Percentiles rank a stretch among this genome's conserved stretches.
These are phyloP conservation scores for Ginglymostoma cirratum DNA, from an alignment of 2,113 vertebrate genomes.

Conservation along the genomic window DNA sequence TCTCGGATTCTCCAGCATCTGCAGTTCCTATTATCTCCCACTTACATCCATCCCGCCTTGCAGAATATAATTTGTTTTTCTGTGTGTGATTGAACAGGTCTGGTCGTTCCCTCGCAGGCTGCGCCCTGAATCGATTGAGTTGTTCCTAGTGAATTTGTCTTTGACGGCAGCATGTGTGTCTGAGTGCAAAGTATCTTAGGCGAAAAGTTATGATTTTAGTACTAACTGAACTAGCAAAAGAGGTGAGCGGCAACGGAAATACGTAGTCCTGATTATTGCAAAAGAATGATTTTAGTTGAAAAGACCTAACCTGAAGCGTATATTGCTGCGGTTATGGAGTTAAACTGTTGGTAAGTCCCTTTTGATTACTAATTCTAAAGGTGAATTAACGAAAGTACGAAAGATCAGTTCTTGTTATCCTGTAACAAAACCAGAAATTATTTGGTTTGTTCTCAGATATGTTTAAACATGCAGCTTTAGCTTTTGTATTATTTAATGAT, in stretches of 20 bases:
- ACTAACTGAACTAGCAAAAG: background rate
- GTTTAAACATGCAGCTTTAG: background rate
- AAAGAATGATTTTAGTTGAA: background rate
- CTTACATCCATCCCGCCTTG: background rate
- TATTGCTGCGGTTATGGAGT: background rate
- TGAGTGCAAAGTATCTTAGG: background rate
- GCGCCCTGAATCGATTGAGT: background rate
- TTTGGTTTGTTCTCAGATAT: background rate
- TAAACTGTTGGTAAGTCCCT: background rate
- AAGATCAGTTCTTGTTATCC: background rate
- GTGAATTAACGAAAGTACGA: background rate
- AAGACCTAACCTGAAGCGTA: background rate
- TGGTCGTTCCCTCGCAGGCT: background rate
- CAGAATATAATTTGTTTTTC: background rate
- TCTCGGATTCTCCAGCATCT: too few species aligned
- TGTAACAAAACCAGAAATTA: background rate
- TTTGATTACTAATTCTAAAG: background rate
- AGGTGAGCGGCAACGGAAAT: background rate
- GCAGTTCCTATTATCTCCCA: background rate
- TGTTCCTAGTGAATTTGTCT: background rate
- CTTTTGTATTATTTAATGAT: background rate
- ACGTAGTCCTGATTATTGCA: background rate
- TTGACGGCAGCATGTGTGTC: background rate
- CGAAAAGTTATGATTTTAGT: background rate
- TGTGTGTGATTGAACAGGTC: background rate